Conservation (phyloP, 2,797 vertebrate species). For the Numenius phaeopus region DNA sequence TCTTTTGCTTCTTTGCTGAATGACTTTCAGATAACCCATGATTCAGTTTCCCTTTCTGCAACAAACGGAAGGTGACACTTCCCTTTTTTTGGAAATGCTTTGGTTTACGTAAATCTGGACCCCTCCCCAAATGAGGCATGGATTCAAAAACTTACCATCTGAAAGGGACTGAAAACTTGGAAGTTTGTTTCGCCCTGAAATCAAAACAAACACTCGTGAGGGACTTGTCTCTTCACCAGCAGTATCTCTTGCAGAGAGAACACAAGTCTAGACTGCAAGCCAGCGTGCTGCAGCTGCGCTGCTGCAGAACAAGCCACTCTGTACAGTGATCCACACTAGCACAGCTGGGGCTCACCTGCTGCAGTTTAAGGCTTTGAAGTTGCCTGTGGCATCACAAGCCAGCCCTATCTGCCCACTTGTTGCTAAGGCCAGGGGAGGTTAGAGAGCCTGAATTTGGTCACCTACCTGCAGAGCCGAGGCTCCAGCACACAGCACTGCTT, state of each 20-base stretch:
- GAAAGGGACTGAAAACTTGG: conserved; percentile 87
- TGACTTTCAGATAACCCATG: neutral
- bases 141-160: conserved; percentile 82
- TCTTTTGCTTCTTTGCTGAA: neutral
- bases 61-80: neutral
- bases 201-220: conserved; percentile 17
- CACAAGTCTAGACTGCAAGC: neutral
- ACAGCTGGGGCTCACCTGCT: neutral
- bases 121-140: neutral
- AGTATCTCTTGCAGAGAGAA: neutral
- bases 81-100: neutral
- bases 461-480: neutral
- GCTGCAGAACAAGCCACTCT: neutral
- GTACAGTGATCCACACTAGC: neutral
- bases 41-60: neutral
- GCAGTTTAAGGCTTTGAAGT: neutral
- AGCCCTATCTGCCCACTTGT: neutral
- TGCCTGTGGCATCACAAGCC: neutral
- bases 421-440: neutral
- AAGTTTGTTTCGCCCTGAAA: conserved; percentile 85
- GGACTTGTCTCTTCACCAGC: neutral
- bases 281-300: neutral
- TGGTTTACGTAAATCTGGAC: neutral
- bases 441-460: neutral
- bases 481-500: neutral